Percentiles rank a stretch among this genome's conserved stretches.
These are phyloP conservation scores for Sebastes vulpes DNA, from an alignment of 2,797 vertebrate species.

Conservation along the genomic window DNA sequence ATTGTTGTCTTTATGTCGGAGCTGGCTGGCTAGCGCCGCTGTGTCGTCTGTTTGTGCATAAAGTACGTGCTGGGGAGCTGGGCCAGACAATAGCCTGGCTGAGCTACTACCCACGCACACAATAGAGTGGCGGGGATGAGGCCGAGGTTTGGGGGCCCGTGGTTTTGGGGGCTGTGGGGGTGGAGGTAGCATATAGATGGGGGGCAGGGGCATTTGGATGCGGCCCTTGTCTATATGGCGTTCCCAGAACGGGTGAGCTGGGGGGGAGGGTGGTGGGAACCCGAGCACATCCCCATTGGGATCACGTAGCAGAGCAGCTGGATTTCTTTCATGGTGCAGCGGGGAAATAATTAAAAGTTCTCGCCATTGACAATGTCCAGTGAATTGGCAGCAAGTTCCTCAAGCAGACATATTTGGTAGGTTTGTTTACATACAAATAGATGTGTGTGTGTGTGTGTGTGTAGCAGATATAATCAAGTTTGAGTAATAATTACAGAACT, in stretches of 20 bases:
- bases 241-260: slow-evolving; percentile 75
- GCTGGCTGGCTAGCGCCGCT: slow-evolving; percentile 78
- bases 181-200: slow-evolving; percentile 63
- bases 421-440: slow-evolving; percentile 55
- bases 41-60: slow-evolving; percentile 84
- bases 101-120: slow-evolving; percentile 85
- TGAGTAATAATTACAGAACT: slow-evolving; percentile 31
- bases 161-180: slow-evolving; percentile 71
- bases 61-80: slow-evolving; percentile 83
- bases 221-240: slow-evolving; percentile 72
- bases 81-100: slow-evolving; percentile 85
- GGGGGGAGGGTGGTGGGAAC: slow-evolving; percentile 84
- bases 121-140: slow-evolving; percentile 83
- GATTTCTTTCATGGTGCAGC: slow-evolving; percentile 86
- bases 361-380: slow-evolving; percentile 79
- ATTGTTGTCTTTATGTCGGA: slow-evolving; percentile 84
- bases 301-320: slow-evolving; percentile 85
- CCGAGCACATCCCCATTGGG: slow-evolving; percentile 78
- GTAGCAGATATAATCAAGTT: not conserved
- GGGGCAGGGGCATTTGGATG: slow-evolving; percentile 76
- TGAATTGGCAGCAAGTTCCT: slow-evolving; percentile 76
- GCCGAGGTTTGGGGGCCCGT: slow-evolving; percentile 79
- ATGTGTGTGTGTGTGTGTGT: not conserved
- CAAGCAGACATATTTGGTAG: slow-evolving; percentile 66
- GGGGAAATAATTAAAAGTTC: slow-evolving; percentile 86